Base-by-base conservation (phyloP, 2,888 invertebrate genomes). In the Myopa testacea region DNA sequence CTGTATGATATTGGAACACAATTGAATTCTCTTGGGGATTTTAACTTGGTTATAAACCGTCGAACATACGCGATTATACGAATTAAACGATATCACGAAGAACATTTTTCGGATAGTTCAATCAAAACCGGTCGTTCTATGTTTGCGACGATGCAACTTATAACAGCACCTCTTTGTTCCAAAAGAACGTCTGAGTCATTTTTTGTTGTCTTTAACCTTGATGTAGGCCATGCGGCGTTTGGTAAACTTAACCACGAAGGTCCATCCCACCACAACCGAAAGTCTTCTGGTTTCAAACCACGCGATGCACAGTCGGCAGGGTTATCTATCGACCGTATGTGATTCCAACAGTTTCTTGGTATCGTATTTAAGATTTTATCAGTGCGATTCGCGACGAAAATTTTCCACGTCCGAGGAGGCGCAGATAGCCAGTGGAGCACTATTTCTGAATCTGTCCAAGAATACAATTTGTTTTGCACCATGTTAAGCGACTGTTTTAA, bases 301-400 rank as follows among this genome's bases (percentile, higher is more conserved):
- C 83, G 78, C 7, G 83, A 82, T n/a, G 81, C 79, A 6, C 80
- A 65, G 74, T 84, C 83, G 1, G 83, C 82, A 10, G 82, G 81
- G 68, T 84, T 84, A 10, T 78, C 50, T 0, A 55, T 52, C 4
- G 82, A 78, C 8, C 65, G 58, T 0, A 83, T 78, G 78, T 83
- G 81, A 4, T 78, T 72, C 82, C 82, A 83, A 37, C 55, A 38
- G 2, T 19, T 62, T 34, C 68, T 26, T 2, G 80, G 45, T 73
- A 70, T 2, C 14, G 50, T 45, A 19, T 62, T 26, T 26, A 63
- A 73, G 8, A 83, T 82, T 65, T 80, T 75, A n/a, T 79, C 55
- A 14, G 82, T 81, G 8, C 83, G 78, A 58, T 81, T 82, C 6
- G 80, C 81, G 6, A 83, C 81, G 72, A 82, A 84, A 1, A 82